Evolutionary conservation across 2,888 invertebrate species (phyloP).

Genomic region (Ophion obscuratus): DNA sequence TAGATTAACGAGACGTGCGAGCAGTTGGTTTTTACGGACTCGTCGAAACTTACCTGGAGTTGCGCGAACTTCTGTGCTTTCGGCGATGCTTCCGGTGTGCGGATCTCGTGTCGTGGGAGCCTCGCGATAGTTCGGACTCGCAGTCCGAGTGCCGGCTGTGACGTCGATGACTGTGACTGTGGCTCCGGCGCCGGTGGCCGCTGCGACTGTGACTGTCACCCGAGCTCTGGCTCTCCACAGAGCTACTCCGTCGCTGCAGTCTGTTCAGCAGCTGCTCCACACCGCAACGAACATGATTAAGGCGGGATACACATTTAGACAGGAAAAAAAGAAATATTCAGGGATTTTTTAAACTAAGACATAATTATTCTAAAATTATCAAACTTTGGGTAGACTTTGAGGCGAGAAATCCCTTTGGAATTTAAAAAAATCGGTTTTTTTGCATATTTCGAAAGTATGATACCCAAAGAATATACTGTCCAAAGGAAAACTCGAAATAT

Average conservation of each 20-base stretch:
- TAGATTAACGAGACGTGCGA: background rate
- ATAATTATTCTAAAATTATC: no score
- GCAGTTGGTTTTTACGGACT: background rate
- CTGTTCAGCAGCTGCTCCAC: constrained; percentile 79
- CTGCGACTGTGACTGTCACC: constrained; percentile 89
- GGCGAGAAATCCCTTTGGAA: no score
- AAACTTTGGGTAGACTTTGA: no score
- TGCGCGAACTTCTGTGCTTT: constrained; percentile 90
- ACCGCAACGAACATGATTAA: no score
- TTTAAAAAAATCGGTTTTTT: no score
- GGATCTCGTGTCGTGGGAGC: constrained; percentile 89
- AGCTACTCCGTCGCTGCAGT: constrained; percentile 88
- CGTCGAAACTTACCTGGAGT: constrained; percentile 84
- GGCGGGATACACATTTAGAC: no score
- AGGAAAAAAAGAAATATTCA: no score
- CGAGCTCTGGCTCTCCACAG: constrained; percentile 95
- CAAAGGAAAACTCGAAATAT: no score
- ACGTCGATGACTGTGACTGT: constrained; percentile 92
- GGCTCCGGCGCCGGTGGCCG: constrained; percentile 90
- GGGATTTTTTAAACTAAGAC: no score
- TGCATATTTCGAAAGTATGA: no score
- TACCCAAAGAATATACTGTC: no score
- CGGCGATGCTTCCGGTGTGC: constrained; percentile 89
- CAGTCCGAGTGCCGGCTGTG: constrained; percentile 92
- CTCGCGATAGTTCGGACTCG: constrained; percentile 94